Conservation (phyloP, 2,888 invertebrate genomes). For the Diachrysia chrysitis region DNA sequence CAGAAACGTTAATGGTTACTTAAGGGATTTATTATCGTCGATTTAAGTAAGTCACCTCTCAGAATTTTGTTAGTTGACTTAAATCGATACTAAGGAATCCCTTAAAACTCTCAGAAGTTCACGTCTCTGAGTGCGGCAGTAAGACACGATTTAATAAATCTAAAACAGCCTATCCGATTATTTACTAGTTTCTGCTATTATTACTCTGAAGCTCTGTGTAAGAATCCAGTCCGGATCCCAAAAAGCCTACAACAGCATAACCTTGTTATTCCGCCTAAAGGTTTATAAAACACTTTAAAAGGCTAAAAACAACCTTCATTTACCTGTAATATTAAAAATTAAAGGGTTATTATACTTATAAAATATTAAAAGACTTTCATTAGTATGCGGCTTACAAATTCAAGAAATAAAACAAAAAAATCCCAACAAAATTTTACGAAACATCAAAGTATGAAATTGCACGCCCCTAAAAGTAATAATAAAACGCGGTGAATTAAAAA, state of each 20-base stretch:
- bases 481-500: constrained; percentile 34
- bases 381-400: constrained; percentile 13
- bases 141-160: no score
- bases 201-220: not conserved
- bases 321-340: constrained; percentile 4
- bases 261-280: constrained; percentile 1
- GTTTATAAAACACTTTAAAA: not conserved
- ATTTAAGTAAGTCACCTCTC: no score
- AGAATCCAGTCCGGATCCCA: not conserved
- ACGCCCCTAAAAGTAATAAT: constrained; percentile 36
- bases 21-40: no score
- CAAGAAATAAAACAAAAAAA: constrained; percentile 36
- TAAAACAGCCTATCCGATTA: no score
- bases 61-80: no score
- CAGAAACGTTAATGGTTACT: no score
- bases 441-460: constrained; percentile 52
- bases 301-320: not conserved
- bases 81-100: no score
- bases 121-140: no score
- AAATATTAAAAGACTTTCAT: constrained; percentile 6
- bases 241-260: constrained; percentile 1
- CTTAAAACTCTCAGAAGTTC: no score
- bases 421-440: constrained; percentile 42
- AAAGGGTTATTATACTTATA: constrained; percentile 4
- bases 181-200: no score